phyloP scores from a whole-genome alignment of 2,113 vertebrate species.

The Vulpes lagopus region DNA sequence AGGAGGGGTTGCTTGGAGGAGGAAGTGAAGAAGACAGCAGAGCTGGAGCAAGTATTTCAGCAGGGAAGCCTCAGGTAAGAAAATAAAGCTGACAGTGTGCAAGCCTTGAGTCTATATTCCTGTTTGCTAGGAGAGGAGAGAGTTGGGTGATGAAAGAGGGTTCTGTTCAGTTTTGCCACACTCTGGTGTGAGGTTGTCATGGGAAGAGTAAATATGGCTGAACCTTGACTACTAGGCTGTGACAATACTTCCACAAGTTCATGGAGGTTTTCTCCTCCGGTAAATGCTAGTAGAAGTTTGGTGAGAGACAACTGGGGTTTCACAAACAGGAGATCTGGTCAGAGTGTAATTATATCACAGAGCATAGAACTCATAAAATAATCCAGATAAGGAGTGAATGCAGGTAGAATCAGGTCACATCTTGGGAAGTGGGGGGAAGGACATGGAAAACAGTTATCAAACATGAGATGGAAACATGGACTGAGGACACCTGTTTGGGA shows the following conservation, averaged over 20 bases:
- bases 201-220: background rate
- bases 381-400: background rate
- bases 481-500: background rate
- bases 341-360: background rate
- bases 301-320: background rate
- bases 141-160: background rate
- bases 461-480: background rate
- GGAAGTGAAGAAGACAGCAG: background rate
- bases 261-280: background rate
- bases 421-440: accelerated
- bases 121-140: background rate
- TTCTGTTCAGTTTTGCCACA: background rate
- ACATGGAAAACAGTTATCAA: background rate
- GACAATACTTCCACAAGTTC: background rate
- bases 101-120: background rate
- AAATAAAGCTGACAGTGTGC: background rate
- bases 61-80: background rate
- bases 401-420: background rate
- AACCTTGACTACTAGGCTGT: background rate
- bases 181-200: background rate
- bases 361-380: background rate
- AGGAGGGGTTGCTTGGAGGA: background rate
- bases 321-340: background rate
- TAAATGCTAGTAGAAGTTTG: background rate
- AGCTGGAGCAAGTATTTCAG: background rate